phyloP scores from a whole-genome alignment of 2,888 invertebrate genomes.

The Tinea semifulvella region DNA sequence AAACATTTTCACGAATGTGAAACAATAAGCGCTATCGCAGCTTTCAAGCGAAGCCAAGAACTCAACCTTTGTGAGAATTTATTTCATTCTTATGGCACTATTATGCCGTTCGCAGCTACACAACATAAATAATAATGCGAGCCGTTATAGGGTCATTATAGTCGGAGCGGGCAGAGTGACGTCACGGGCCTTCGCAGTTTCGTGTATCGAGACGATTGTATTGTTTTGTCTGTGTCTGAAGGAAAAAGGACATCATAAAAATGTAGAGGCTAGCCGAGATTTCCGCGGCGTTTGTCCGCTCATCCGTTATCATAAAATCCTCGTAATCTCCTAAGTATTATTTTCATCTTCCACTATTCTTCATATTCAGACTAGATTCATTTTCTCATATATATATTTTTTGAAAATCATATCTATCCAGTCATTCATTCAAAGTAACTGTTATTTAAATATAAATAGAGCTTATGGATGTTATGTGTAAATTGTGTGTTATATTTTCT shows the following conservation, averaged over 20 bases:
- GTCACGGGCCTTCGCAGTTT: conserved; percentile 24
- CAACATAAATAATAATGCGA: conserved; percentile 65
- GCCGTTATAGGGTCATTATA: conserved; percentile 62
- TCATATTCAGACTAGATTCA: no score
- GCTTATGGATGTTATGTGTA: no score
- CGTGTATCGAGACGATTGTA: conserved; percentile 9
- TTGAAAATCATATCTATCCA: no score
- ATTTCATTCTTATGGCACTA: conserved; percentile 63
- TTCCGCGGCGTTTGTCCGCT: conserved; percentile 2
- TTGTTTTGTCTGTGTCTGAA: conserved; percentile 10
- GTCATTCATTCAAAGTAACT: no score
- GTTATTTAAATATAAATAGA: no score
- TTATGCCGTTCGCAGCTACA: conserved; percentile 63
- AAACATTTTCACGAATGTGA: conserved; percentile 46
- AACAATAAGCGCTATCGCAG: conserved; percentile 54
- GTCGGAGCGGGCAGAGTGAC: conserved; percentile 48
- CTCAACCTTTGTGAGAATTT: conserved; percentile 58
- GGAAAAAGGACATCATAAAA: conserved; percentile 10
- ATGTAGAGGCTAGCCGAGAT: background rate
- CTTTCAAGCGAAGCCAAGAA: conserved; percentile 51
- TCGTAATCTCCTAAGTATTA: background rate
- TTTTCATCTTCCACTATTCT: no score
- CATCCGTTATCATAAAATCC: conserved; percentile 8
- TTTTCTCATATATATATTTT: no score
- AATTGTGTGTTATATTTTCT: no score